phyloP scores from a whole-genome alignment of 2,888 invertebrate species.

The Colostygia pectinataria region DNA sequence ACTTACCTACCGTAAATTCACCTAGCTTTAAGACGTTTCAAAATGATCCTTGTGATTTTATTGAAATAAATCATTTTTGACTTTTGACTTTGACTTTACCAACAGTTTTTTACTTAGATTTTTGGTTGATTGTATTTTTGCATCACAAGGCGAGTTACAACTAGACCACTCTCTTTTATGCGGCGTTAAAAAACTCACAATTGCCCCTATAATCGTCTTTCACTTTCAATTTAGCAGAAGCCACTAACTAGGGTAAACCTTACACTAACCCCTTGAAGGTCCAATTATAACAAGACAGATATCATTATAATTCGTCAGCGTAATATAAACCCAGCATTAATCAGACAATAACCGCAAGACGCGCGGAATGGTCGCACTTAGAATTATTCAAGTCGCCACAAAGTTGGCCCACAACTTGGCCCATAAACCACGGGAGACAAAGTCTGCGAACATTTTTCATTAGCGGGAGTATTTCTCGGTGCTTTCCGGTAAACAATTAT shows the following conservation, averaged over 20 bases:
- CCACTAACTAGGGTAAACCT: background rate
- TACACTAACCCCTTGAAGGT: conserved; percentile 5
- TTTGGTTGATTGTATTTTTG: too few relatives aligned
- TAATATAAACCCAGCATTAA: conserved; percentile 56
- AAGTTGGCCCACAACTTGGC: conserved; percentile 50
- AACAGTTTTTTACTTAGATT: too few relatives aligned
- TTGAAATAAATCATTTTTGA: too few relatives aligned
- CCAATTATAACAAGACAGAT: conserved; percentile 11
- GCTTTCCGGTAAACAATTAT: conserved; percentile 68
- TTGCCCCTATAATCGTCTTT: too few relatives aligned
- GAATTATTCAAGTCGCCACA: conserved; percentile 70
- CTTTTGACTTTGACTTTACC: too few relatives aligned
- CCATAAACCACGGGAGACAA: conserved; percentile 72
- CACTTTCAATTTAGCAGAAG: too few relatives aligned
- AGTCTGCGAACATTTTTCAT: conserved; percentile 76
- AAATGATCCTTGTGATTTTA: too few relatives aligned
- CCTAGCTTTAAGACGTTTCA: too few relatives aligned
- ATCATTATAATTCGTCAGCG: conserved; percentile 13
- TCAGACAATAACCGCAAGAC: conserved; percentile 76
- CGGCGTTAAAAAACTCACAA: too few relatives aligned
- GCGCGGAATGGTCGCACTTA: conserved; percentile 67
- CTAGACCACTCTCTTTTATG: too few relatives aligned
- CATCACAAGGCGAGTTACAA: too few relatives aligned
- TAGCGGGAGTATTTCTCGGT: conserved; percentile 41
- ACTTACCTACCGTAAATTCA: too few relatives aligned